These are phyloP conservation scores for Eunapius fragilis DNA, from an alignment of 37 sponge, comb jelly and placozoan genomes.

Conservation along the genomic window DNA sequence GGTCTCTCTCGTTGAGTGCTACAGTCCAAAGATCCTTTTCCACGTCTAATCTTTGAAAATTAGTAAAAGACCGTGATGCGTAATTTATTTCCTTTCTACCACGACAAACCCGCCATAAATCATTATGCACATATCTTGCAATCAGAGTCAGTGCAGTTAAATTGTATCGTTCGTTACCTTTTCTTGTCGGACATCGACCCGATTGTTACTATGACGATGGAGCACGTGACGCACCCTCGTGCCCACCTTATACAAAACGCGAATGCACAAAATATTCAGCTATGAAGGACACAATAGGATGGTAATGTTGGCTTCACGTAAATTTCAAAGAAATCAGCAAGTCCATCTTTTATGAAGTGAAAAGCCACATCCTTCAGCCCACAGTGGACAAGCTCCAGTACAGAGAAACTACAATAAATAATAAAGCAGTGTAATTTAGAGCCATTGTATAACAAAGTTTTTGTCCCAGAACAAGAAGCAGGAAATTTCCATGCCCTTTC, in stretches of 20 bases:
- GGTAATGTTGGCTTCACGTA: not conserved
- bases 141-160: too few species aligned
- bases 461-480: not conserved
- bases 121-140: not conserved
- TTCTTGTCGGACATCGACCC: not conserved
- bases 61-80: not conserved
- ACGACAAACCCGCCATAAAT: too few species aligned
- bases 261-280: not conserved
- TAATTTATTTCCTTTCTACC: too few species aligned
- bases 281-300: not conserved
- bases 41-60: not conserved
- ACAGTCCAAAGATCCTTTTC: slow-evolving; percentile 44
- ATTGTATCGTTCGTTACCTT: too few species aligned
- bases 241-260: not conserved
- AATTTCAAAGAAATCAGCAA: not conserved
- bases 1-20: slow-evolving; percentile 52
- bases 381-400: not conserved
- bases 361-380: not conserved
- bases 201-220: not conserved
- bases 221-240: not conserved
- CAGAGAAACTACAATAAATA: not conserved
- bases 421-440: not conserved
- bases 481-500: not conserved
- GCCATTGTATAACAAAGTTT: not conserved
- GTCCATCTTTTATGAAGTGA: not conserved